Conservation (phyloP, 2,113 vertebrate genomes). For the Talpa occidentalis region DNA sequence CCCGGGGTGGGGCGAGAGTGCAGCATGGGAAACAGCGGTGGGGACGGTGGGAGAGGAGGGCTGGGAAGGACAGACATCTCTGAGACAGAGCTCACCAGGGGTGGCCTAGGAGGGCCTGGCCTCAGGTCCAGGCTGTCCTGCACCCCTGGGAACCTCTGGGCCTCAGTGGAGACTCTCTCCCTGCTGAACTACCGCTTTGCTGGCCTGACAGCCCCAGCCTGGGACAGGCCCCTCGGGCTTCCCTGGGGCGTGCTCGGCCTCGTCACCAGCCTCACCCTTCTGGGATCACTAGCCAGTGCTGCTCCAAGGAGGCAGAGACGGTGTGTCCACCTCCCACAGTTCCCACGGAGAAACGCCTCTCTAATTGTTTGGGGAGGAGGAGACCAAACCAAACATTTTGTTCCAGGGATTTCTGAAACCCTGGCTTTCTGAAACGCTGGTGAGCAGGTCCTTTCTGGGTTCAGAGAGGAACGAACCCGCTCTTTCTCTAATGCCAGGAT, state of each 20-base stretch:
- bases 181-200: background rate
- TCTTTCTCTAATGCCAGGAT: background rate
- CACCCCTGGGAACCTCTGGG: background rate
- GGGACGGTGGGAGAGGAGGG: no score
- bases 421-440: background rate
- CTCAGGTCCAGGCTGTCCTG: background rate
- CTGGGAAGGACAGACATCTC: background rate
- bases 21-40: background rate
- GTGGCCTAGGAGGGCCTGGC: background rate
- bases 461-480: background rate
- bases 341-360: no score
- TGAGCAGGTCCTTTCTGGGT: background rate
- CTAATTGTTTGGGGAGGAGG: background rate
- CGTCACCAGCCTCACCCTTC: background rate
- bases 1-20: background rate
- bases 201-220: background rate
- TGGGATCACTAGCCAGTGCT: background rate
- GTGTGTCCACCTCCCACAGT: background rate
- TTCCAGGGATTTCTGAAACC: background rate
- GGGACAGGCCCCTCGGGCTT: background rate
- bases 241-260: background rate
- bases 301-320: background rate
- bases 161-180: accelerated
- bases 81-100: background rate
- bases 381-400: background rate